Conservation (phyloP, 2,113 vertebrate species). For the Dicerorhinus sumatrensis region DNA sequence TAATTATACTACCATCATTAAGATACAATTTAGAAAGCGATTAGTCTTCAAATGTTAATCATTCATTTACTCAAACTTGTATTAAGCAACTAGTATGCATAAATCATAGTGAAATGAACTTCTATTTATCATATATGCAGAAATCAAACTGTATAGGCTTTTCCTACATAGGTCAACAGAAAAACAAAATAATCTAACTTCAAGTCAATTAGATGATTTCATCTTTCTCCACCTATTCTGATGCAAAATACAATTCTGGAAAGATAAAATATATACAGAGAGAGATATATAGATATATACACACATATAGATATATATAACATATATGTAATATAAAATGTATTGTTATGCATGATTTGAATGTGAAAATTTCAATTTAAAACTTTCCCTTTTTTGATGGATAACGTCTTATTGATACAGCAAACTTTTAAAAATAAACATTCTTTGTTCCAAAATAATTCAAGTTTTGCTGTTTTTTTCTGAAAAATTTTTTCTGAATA, state of each 20-base stretch:
- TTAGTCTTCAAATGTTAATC: conserved; percentile 16
- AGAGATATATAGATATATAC: neutral
- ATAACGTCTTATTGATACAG: neutral
- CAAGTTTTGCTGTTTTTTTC: neutral
- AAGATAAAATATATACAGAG: neutral
- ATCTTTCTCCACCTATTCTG: neutral
- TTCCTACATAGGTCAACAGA: neutral
- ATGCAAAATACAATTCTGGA: neutral
- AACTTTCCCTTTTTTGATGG: neutral
- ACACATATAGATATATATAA: neutral
- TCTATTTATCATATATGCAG: neutral
- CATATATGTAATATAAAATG: neutral
- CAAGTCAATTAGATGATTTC: neutral
- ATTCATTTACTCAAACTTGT: neutral
- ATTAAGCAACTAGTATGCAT: neutral
- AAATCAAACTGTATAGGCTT: neutral
- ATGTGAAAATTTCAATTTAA: neutral
- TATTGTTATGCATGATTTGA: neutral
- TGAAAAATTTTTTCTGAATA: neutral
- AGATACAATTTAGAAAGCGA: neutral
- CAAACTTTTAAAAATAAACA: neutral
- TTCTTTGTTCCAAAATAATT: neutral
- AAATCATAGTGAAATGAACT: neutral
- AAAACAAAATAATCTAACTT: neutral
- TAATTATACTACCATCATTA: neutral